A percentile compares a stretch with the other conserved stretches of the same genome.
phyloP scores from a whole-genome alignment of 2,113 vertebrate genomes.

The Oncorhynchus nerka region DNA sequence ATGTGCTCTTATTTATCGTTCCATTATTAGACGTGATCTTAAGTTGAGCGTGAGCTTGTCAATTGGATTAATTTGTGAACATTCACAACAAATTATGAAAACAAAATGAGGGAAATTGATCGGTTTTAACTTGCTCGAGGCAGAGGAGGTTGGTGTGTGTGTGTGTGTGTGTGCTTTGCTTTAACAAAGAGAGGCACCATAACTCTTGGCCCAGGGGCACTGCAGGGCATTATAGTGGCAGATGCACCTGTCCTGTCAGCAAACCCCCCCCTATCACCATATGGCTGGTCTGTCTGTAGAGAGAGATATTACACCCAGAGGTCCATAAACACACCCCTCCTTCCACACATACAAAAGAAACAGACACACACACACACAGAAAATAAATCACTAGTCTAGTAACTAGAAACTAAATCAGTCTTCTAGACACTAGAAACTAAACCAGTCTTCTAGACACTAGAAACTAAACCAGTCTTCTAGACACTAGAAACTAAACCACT shows the following conservation, averaged over 20 bases:
- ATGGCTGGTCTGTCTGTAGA: slow-evolving; percentile 44
- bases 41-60: neutral
- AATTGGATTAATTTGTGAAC: neutral
- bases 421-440: too few species aligned
- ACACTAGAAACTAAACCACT: too few species aligned
- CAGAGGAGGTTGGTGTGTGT: neutral
- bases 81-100: neutral
- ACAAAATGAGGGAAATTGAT: too few species aligned
- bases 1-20: neutral
- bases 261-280: slow-evolving; percentile 33
- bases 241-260: slow-evolving; percentile 66
- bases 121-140: too few species aligned
- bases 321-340: too few species aligned
- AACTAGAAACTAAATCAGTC: too few species aligned
- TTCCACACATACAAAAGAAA: neutral
- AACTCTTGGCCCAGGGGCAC: slow-evolving; percentile 50
- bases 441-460: too few species aligned
- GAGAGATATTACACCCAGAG: neutral
- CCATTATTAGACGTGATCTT: neutral
- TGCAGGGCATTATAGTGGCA: slow-evolving; percentile 32
- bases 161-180: slow-evolving; percentile 33
- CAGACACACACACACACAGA: neutral
- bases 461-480: too few species aligned
- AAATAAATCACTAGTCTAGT: too few species aligned
- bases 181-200: slow-evolving; percentile 52